Evolutionary conservation across 2,888 invertebrate species (phyloP).

Genomic region (Drosophila differens): DNA sequence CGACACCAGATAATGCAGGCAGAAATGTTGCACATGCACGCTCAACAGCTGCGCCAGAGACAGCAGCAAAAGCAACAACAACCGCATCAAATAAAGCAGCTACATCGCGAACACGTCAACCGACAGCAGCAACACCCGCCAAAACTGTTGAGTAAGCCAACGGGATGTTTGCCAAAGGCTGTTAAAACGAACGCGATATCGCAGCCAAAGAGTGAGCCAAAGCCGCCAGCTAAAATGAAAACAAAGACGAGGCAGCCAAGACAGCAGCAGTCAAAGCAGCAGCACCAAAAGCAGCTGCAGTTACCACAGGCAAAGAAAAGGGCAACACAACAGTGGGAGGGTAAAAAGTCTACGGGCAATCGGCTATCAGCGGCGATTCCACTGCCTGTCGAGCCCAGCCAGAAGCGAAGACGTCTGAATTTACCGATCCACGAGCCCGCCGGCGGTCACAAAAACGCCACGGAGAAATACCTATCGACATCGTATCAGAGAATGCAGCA

Average conservation of each 20-base stretch:
- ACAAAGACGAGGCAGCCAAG: not conserved
- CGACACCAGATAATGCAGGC: conserved; percentile 54
- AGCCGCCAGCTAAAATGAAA: not conserved
- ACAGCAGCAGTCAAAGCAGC: not conserved
- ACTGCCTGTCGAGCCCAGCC: conserved; percentile 4
- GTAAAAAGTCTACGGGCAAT: not conserved
- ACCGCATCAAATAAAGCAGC: not conserved
- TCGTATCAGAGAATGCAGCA: conserved; percentile 28
- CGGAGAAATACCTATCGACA: not conserved
- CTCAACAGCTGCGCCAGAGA: conserved; percentile 8
- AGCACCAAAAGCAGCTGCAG: not conserved
- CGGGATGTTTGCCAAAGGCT: not conserved
- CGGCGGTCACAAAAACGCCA: not conserved
- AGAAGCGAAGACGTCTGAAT: not conserved
- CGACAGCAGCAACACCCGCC: not conserved
- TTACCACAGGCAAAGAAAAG: not conserved
- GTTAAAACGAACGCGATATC: not conserved
- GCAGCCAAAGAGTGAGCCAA: not conserved
- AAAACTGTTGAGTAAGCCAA: not conserved
- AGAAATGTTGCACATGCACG: conserved; percentile 41
- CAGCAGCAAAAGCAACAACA: not conserved
- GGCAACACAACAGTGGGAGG: not conserved
- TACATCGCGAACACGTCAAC: not conserved
- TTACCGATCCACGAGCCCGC: not conserved
- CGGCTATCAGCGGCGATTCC: not conserved